Evolutionary conservation across 2,113 vertebrate species (phyloP).

Genomic region (Nesospiza acunhae): DNA sequence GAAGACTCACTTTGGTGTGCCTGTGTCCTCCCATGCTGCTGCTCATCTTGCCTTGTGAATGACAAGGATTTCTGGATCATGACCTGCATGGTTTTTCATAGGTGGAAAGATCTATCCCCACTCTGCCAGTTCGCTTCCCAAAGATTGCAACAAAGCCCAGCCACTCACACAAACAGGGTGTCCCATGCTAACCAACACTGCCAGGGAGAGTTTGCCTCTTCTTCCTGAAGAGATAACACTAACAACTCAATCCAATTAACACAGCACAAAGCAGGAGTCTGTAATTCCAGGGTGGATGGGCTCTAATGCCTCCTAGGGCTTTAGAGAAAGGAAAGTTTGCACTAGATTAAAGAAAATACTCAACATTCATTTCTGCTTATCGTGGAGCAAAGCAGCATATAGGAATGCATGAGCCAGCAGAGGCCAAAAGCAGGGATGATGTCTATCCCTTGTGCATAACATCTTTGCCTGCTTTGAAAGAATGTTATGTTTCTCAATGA

Average conservation of each 20-base stretch:
- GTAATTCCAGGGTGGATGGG: background rate
- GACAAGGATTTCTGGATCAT: background rate
- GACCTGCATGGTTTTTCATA: background rate
- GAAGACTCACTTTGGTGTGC: background rate
- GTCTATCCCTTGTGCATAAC: background rate
- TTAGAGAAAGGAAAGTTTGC: background rate
- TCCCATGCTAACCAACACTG: background rate
- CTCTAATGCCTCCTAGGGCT: background rate
- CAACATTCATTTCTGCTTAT: slow-evolving; percentile 4
- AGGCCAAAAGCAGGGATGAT: slow-evolving; percentile 13
- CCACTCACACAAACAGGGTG: background rate
- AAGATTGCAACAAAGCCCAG: background rate
- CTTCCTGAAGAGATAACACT: background rate
- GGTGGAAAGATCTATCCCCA: background rate
- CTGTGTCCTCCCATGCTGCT: background rate
- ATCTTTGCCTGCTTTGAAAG: slow-evolving; percentile 25
- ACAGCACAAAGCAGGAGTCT: background rate
- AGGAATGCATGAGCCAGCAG: background rate
- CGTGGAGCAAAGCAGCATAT: background rate
- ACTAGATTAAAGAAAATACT: slow-evolving; percentile 14
- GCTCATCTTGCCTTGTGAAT: background rate
- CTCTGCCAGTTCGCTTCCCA: background rate
- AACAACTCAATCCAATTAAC: slow-evolving; percentile 34
- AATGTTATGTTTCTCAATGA: slow-evolving; percentile 27
- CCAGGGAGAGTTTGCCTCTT: background rate